A percentile compares a stretch with the other conserved stretches of the same genome.
These are phyloP conservation scores for Pipra filicauda DNA, from an alignment of 2,113 vertebrate genomes.

Conservation along the genomic window DNA sequence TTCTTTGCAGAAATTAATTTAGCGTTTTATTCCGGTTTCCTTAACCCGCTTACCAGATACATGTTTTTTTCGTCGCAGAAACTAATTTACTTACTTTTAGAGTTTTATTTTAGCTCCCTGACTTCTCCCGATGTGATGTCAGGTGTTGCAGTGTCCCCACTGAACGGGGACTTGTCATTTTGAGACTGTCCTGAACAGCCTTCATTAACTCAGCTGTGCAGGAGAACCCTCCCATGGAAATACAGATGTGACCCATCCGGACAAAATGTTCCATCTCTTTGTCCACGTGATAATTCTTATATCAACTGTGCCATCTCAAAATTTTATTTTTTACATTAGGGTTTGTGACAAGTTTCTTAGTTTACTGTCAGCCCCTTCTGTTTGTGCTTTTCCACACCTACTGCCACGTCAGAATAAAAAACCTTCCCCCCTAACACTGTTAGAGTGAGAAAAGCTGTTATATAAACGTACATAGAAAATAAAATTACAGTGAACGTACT, in stretches of 20 bases:
- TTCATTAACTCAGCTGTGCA: not conserved
- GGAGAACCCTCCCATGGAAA: not conserved
- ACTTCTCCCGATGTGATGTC: rapidly evolving
- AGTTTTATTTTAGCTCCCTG: not conserved
- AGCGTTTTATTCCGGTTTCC: not conserved
- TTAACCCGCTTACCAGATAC: not conserved
- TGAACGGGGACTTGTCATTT: not conserved
- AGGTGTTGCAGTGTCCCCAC: not conserved
- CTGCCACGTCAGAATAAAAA: not conserved
- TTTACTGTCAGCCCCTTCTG: not conserved
- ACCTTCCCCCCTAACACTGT: rapidly evolving
- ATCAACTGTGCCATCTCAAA: not conserved
- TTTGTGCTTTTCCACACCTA: not conserved
- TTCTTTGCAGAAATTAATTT: not conserved
- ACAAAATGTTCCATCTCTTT: not conserved
- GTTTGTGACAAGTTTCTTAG: not conserved
- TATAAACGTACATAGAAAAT: rapidly evolving
- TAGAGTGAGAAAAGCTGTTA: not conserved
- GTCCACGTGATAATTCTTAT: no score
- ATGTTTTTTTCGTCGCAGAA: not conserved
- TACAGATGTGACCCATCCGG: not conserved
- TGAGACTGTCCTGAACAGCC: not conserved
- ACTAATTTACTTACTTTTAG: not conserved
- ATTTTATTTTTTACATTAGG: not conserved
- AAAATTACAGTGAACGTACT: rapidly evolving